Conservation (phyloP, 1,140 invertebrate genomes). For the Drosophila rhopaloa region DNA sequence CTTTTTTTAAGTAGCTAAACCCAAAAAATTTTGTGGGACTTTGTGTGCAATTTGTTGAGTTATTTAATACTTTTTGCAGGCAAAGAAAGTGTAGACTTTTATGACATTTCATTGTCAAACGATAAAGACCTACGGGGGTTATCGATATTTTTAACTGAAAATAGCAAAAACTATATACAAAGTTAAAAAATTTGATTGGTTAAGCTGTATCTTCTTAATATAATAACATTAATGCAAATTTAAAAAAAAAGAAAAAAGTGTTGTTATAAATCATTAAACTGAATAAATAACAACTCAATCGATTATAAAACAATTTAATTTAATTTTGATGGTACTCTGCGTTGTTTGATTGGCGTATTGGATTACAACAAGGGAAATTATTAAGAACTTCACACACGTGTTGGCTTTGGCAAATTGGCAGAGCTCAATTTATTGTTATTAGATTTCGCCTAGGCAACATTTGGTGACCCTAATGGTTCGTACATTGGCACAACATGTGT, state of each 20-base stretch:
- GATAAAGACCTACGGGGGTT: neutral
- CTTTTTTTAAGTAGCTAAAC: slow-evolving; percentile 28
- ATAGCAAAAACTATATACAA: neutral
- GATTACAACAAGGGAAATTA: neutral
- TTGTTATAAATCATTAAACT: neutral
- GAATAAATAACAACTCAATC: neutral
- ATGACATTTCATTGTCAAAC: neutral
- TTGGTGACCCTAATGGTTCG: slow-evolving; percentile 32
- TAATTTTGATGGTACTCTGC: neutral
- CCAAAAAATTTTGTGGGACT: slow-evolving; percentile 32
- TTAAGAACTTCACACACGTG: slow-evolving; percentile 20
- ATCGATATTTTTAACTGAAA: neutral
- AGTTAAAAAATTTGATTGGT: neutral
- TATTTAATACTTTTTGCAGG: slow-evolving; percentile 42
- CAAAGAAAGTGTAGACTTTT: neutral
- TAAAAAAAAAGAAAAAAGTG: neutral
- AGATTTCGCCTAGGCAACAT: slow-evolving; percentile 38
- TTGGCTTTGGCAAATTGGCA: slow-evolving; percentile 55
- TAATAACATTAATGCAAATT: neutral
- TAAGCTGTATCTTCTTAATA: neutral
- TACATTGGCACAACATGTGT: slow-evolving; percentile 40
- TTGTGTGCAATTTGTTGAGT: slow-evolving; percentile 52
- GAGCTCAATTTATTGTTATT: slow-evolving; percentile 68
- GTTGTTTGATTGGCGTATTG: slow-evolving; percentile 5
- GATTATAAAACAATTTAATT: neutral